A percentile compares a stretch with the other conserved stretches of the same genome.
Conservation (phyloP, 92 coral and sea anemone species). For the Galaxea fascicularis region DNA sequence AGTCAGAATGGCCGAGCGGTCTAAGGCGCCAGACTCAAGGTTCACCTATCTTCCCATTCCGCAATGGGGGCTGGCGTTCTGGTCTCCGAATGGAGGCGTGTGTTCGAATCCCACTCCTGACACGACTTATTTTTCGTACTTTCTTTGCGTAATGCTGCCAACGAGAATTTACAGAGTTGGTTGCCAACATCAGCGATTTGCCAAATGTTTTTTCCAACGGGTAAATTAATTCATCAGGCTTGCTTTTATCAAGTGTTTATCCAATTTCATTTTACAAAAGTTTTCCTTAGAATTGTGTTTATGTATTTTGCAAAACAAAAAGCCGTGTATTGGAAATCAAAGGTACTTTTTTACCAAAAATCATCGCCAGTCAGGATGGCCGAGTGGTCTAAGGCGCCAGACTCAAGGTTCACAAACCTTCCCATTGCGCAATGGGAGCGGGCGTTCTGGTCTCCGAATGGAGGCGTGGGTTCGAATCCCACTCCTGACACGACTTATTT, state of each 20-base stretch:
- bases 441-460: conserved; percentile 81
- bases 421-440: background rate
- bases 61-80: conserved; percentile 54
- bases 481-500: conserved; percentile 66
- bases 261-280: too few relatives aligned
- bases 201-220: too few relatives aligned
- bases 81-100: conserved; percentile 92
- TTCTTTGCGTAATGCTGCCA: too few relatives aligned
- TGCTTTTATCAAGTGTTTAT: too few relatives aligned
- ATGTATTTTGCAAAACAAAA: too few relatives aligned
- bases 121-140: too few relatives aligned
- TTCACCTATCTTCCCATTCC: conserved; percentile 17
- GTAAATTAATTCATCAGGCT: too few relatives aligned
- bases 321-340: too few relatives aligned
- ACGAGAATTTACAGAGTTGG: too few relatives aligned
- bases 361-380: conserved; percentile 90
- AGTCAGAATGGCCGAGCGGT: conserved; percentile 99
- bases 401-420: conserved; percentile 77
- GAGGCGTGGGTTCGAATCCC: conserved; percentile 97
- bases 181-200: too few relatives aligned
- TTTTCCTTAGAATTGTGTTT: too few relatives aligned
- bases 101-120: conserved; percentile 93
- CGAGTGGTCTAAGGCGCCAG: conserved; percentile 99
- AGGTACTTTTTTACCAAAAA: too few relatives aligned
- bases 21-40: conserved; percentile 86